These are phyloP conservation scores for Artibeus lituratus DNA, from an alignment of 2,797 vertebrate species.

Conservation along the genomic window DNA sequence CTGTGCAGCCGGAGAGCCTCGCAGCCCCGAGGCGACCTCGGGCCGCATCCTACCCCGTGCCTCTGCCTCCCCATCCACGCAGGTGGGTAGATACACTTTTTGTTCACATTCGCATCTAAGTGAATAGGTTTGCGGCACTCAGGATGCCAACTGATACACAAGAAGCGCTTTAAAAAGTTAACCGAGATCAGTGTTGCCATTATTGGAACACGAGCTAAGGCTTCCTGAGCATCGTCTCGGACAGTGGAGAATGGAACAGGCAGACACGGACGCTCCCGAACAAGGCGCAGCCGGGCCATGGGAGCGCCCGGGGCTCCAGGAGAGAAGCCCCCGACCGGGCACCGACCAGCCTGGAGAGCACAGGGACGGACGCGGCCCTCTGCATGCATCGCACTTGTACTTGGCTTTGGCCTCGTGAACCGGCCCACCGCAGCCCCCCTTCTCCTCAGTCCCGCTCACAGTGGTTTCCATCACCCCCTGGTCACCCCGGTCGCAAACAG, in stretches of 20 bases:
- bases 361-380: not conserved
- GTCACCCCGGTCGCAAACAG: not conserved
- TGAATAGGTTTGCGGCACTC: not conserved
- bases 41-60: accelerated
- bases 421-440: not conserved
- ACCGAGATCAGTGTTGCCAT: not conserved
- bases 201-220: not conserved
- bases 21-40: not conserved
- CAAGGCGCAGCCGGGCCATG: not conserved
- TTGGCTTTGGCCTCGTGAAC: not conserved
- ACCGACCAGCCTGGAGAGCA: not conserved
- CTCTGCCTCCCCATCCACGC: not conserved
- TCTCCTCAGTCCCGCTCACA: accelerated
- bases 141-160: not conserved
- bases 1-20: not conserved
- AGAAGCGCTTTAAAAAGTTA: not conserved
- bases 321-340: not conserved
- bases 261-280: not conserved
- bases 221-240: not conserved
- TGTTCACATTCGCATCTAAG: not conserved
- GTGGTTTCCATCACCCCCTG: not conserved
- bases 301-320: not conserved
- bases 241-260: not conserved
- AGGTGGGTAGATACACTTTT: not conserved
- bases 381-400: not conserved